Percentiles rank a stretch among this genome's conserved stretches.
These are phyloP conservation scores for Dynastes tityus DNA, from an alignment of 2,888 invertebrate species.

Conservation along the genomic window DNA sequence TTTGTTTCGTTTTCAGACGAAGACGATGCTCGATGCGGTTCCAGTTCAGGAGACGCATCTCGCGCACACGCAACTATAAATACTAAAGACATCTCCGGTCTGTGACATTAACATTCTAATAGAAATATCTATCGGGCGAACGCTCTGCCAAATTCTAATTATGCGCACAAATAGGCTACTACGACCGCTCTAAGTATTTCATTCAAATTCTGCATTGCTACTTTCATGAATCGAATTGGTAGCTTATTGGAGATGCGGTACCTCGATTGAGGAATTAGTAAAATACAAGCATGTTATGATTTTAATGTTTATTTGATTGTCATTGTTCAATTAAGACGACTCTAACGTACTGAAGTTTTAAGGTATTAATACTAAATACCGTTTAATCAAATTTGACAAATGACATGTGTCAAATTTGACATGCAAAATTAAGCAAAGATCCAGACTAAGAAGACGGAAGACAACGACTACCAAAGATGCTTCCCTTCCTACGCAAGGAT, in stretches of 20 bases:
- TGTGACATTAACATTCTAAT: conserved; percentile 54
- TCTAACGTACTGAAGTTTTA: too few species aligned
- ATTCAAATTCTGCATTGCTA: conserved; percentile 54
- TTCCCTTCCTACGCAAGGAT: too few species aligned
- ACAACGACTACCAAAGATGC: too few species aligned
- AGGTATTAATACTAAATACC: too few species aligned
- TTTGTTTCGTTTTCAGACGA: conserved; percentile 34
- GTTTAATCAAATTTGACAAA: too few species aligned
- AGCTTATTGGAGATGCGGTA: not conserved
- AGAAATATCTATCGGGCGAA: conserved; percentile 58
- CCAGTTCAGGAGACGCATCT: conserved; percentile 26
- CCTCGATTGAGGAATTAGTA: not conserved
- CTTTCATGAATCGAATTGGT: conserved; percentile 50
- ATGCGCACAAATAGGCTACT: conserved; percentile 55
- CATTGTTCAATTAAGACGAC: too few species aligned
- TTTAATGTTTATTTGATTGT: too few species aligned
- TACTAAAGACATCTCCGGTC: conserved; percentile 35
- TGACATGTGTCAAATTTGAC: too few species aligned
- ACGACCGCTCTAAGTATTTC: conserved; percentile 54
- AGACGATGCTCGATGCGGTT: conserved; percentile 8
- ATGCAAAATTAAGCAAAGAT: too few species aligned
- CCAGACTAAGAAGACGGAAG: too few species aligned
- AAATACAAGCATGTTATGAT: too few species aligned
- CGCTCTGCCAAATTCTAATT: conserved; percentile 59
- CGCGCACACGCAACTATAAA: conserved; percentile 19